Evolutionary conservation across 2,113 vertebrate genomes (phyloP).

Genomic region (Uria aalge): DNA sequence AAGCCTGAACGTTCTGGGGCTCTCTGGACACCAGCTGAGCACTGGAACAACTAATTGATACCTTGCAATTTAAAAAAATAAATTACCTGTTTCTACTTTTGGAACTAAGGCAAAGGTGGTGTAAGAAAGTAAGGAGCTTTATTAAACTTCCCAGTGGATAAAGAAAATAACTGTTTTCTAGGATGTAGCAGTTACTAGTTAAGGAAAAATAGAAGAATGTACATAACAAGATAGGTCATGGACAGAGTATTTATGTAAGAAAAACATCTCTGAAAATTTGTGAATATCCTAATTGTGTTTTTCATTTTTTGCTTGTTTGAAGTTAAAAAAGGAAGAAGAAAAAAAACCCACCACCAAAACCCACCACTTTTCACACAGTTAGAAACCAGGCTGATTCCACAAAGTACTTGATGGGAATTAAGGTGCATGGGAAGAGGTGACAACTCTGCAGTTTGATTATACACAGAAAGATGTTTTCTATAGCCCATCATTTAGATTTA

Average conservation of each 20-base stretch:
- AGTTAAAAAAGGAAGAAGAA: not conserved
- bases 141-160: not conserved
- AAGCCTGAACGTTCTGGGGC: not conserved
- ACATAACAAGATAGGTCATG: not conserved
- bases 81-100: not conserved
- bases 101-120: not conserved
- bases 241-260: not conserved
- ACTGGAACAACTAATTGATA: not conserved
- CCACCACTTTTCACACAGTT: not conserved
- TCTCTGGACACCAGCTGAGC: not conserved
- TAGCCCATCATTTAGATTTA: not conserved
- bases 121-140: not conserved
- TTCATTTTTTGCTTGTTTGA: not conserved
- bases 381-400: not conserved
- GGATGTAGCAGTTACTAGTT: not conserved
- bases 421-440: not conserved
- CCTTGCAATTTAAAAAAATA: not conserved
- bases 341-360: not conserved
- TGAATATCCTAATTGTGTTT: not conserved
- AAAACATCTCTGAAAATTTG: not conserved
- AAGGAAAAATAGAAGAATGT: not conserved
- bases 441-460: not conserved
- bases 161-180: not conserved
- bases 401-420: not conserved
- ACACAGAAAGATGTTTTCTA: not conserved